phyloP scores from a whole-genome alignment of 2,113 vertebrate genomes.

The Dicrurus megarhynchus region DNA sequence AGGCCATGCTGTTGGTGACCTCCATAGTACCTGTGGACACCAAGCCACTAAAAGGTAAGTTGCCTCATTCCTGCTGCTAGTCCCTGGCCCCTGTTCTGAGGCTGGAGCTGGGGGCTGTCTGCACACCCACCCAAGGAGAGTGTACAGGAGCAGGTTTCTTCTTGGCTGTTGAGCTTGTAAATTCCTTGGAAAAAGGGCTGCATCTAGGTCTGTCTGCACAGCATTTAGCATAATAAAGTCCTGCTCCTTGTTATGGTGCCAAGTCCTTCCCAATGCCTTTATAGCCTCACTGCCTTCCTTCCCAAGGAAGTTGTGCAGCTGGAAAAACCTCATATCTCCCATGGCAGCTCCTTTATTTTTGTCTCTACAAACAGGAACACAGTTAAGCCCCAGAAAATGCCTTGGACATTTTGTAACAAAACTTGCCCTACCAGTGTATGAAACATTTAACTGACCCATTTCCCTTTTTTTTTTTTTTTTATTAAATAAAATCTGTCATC shows the following conservation, averaged over 20 bases:
- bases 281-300: not conserved
- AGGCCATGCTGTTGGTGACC: not conserved
- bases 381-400: not conserved
- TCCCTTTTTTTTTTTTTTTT: not conserved
- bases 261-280: not conserved
- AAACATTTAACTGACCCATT: not conserved
- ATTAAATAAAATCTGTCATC: not conserved
- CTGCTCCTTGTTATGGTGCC: not conserved
- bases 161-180: not conserved
- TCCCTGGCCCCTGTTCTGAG: not conserved
- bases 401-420: not conserved
- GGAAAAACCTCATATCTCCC: not conserved
- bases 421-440: not conserved
- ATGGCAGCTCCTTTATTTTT: not conserved
- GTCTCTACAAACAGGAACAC: not conserved
- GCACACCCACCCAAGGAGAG: not conserved
- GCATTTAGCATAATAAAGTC: not conserved
- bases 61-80: not conserved
- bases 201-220: not conserved
- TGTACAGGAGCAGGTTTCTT: not conserved
- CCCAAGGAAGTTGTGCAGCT: not conserved
- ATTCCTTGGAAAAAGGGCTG: not conserved
- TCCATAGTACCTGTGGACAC: not conserved
- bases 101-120: not conserved
- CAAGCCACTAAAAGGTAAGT: not conserved